Conservation (phyloP, 2,113 vertebrate species). For the Macaca nemestrina region DNA sequence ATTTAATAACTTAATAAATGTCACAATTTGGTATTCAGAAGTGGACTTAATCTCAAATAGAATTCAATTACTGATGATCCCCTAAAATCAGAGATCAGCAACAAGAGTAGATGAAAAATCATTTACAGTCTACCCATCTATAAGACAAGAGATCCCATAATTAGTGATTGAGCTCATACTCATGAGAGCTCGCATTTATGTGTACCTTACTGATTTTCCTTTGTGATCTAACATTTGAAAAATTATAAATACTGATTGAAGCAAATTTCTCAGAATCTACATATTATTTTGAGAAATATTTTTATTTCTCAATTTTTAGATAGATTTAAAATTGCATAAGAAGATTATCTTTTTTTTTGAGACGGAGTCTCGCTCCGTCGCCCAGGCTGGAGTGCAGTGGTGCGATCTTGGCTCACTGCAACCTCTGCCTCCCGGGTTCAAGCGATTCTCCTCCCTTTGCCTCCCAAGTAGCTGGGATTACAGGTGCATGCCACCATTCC, state of each 20-base stretch:
- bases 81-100: background rate
- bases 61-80: background rate
- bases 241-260: background rate
- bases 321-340: background rate
- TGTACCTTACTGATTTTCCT: background rate
- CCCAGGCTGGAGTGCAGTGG: too few species aligned
- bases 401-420: too few species aligned
- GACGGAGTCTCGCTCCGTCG: too few species aligned
- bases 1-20: too few species aligned
- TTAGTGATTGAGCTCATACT: background rate
- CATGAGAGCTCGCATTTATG: background rate
- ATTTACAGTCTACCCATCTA: background rate
- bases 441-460: too few species aligned
- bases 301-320: background rate
- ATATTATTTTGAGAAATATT: background rate
- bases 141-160: background rate
- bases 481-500: too few species aligned
- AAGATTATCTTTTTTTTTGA: background rate
- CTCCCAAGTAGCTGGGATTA: too few species aligned
- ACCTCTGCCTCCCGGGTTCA: too few species aligned
- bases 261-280: constrained; percentile 9
- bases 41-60: background rate
- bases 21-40: too few species aligned
- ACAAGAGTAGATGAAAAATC: background rate
- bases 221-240: constrained; percentile 5